Evolutionary conservation across 2,113 vertebrate species (phyloP), one percentile per base, ranked within the genome.

Genomic region (Antigone vipio): DNA sequence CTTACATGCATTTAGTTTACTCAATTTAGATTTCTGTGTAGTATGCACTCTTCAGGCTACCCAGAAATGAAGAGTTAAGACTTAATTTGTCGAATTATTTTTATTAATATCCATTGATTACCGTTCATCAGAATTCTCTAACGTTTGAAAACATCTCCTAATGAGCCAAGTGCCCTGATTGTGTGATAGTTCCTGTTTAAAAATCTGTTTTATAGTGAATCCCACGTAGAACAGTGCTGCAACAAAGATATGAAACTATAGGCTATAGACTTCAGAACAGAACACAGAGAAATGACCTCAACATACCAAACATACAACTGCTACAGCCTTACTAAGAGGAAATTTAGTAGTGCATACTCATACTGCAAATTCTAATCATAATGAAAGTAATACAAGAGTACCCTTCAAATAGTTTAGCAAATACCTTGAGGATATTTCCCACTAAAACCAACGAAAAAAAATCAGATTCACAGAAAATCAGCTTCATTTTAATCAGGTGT

Each of bases 221-320:
- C 73, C 17, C 38, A 45, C 2, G 1, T 30, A 35, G 49, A 79
- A 35, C 9, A 10, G 9, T 45, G 16, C 12, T 60, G 0, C 19
- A 63, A 50, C 2, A 34, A 38, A 71, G 30, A 35, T 9, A 2
- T 42, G 24, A 75, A 78, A 34, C 15, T 34, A 11, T 11, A 44
- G 20, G 9, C 19, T 45, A 22, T 18, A 59, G 19, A 13, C 6
- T 68, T 68, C 18, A 50, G 12, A 55, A 38, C 2, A 42, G 7
- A 67, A 26, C 19, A 40, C 9, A 15, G 78, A 15, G 74, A 63
- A 93, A 68, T 30, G 30, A 9, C 30, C 7, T 66, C 15, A 80
- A 15, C 2, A 7, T 16, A 27, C 17, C 15, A 26, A 76, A 52
- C 0, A 0, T 24, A 52, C 4, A 55, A n/a, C 12, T 29, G 26